A percentile compares a stretch with the other conserved stretches of the same genome.
Evolutionary conservation across 2,888 invertebrate species (phyloP).

Genomic region (Napeogenes inachia): DNA sequence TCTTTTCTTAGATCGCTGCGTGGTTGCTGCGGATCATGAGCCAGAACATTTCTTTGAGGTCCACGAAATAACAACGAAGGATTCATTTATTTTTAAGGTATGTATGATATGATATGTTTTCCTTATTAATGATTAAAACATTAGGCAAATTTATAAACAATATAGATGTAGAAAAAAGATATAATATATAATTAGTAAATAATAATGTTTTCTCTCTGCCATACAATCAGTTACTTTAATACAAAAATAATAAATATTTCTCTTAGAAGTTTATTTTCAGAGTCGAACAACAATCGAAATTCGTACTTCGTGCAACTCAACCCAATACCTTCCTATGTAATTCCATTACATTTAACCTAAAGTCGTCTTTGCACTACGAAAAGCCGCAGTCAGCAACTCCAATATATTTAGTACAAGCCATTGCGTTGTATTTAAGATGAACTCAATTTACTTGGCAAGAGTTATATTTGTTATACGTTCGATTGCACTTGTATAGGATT

Average conservation of each 20-base stretch:
- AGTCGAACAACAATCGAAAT: neutral
- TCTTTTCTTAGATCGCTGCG: constrained; percentile 92
- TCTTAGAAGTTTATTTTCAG: neutral
- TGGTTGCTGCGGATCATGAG: constrained; percentile 93
- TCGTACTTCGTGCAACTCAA: neutral
- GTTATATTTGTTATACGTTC: constrained; percentile 30
- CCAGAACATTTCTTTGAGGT: constrained; percentile 97
- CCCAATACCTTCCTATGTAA: constrained; percentile 10
- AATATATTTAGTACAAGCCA: constrained; percentile 34
- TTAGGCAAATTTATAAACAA: too few species aligned
- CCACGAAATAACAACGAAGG: constrained; percentile 94
- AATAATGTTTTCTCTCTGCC: too few species aligned
- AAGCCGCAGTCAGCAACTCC: constrained; percentile 26
- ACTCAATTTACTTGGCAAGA: constrained; percentile 27
- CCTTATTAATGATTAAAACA: neutral
- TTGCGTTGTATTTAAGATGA: constrained; percentile 33
- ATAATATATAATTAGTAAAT: too few species aligned
- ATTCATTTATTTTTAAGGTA: constrained; percentile 96
- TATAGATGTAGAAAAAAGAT: too few species aligned
- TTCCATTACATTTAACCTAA: constrained; percentile 24
- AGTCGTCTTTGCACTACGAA: constrained; percentile 21
- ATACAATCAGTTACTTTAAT: too few species aligned
- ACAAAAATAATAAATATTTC: too few species aligned
- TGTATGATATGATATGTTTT: neutral
- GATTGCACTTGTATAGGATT: constrained; percentile 5